Evolutionary conservation across 2,888 invertebrate genomes (phyloP).

Genomic region (Drosophila emarginata): DNA sequence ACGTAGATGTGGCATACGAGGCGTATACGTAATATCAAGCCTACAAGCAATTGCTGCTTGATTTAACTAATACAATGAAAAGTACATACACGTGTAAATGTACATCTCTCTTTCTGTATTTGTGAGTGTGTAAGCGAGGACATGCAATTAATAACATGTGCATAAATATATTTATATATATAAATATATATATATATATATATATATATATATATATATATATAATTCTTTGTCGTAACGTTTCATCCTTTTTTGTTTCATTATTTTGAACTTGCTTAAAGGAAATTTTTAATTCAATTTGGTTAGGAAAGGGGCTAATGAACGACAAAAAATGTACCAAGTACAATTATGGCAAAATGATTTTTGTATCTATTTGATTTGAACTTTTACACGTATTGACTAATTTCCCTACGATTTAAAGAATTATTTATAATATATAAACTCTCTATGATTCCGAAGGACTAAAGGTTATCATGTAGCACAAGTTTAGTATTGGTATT

Average conservation of each 20-base stretch:
- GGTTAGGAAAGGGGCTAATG: neutral
- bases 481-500: too few relatives aligned
- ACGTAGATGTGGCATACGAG: constrained; percentile 40
- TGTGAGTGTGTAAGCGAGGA: constrained; percentile 28
- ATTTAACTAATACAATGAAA: constrained; percentile 47
- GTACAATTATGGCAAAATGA: too few relatives aligned
- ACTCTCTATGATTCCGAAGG: too few relatives aligned
- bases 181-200: constrained; percentile 46
- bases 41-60: constrained; percentile 50
- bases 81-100: neutral
- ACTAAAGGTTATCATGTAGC: too few relatives aligned
- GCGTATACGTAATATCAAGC: constrained; percentile 49
- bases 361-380: too few relatives aligned
- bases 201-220: constrained; percentile 48
- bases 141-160: constrained; percentile 64
- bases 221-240: constrained; percentile 33
- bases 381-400: too few relatives aligned
- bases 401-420: too few relatives aligned
- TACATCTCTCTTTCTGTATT: neutral
- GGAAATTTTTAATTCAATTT: constrained; percentile 10
- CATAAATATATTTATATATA: constrained; percentile 48
- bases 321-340: neutral
- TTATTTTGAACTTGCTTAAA: neutral
- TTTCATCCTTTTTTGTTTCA: constrained; percentile 31
- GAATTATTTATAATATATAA: too few relatives aligned